Conservation (phyloP, 2,888 invertebrate genomes). For the Zaprionus lineosus region DNA sequence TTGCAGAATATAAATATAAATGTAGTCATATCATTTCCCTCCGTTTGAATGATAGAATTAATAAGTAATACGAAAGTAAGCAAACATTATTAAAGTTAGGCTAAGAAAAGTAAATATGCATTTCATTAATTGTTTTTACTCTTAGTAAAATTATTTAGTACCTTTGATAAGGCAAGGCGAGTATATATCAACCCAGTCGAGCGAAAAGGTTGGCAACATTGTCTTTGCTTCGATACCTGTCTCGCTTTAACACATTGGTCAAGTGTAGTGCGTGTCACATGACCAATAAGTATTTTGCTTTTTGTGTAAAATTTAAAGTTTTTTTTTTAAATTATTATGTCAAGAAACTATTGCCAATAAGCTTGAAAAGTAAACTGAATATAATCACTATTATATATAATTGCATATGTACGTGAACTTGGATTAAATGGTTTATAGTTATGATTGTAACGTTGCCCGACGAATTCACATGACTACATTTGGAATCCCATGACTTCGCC, state of each 20-base stretch:
- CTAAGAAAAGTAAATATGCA: slow-evolving; percentile 23
- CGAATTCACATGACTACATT: slow-evolving; percentile 73
- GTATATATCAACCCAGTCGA: slow-evolving; percentile 32
- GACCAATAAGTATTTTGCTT: slow-evolving; percentile 59
- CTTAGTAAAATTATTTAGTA: slow-evolving; percentile 41
- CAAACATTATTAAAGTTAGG: no score
- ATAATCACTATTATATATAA: background rate
- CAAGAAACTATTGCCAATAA: background rate
- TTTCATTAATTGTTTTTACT: slow-evolving; percentile 28
- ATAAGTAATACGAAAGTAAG: no score
- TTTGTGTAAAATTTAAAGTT: slow-evolving; percentile 34
- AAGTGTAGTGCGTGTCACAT: slow-evolving; percentile 74
- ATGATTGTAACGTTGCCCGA: slow-evolving; percentile 10
- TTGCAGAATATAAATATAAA: background rate
- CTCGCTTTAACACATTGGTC: slow-evolving; percentile 61
- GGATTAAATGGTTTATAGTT: background rate
- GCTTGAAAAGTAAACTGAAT: background rate
- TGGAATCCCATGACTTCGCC: slow-evolving; percentile 73
- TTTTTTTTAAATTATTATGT: background rate
- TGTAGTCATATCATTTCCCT: no score
- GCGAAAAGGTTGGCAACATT: slow-evolving; percentile 37
- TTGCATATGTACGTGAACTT: background rate
- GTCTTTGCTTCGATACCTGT: slow-evolving; percentile 34
- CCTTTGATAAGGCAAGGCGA: slow-evolving; percentile 51
- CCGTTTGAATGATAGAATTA: no score